Percentiles rank a stretch among this genome's conserved stretches.
Conservation (phyloP, 2,888 invertebrate genomes). For the Stenodera caucasica region DNA sequence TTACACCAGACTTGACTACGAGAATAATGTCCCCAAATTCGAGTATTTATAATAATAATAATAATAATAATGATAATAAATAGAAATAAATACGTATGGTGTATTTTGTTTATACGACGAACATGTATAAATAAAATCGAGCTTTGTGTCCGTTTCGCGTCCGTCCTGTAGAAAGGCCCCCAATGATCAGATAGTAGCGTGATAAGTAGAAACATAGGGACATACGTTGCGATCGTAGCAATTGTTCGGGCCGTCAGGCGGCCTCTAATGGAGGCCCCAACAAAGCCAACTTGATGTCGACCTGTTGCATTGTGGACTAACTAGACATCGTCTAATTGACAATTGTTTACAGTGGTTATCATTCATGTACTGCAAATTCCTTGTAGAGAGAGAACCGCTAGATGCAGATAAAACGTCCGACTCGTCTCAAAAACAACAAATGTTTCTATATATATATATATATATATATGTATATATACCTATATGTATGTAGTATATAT, state of each 20-base stretch:
- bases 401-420: conserved; percentile 42
- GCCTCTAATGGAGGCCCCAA: conserved; percentile 48
- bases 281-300: conserved; percentile 50
- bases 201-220: conserved; percentile 52
- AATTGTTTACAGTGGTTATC: conserved; percentile 57
- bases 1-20: not conserved
- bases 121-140: no score
- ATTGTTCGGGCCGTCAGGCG: conserved; percentile 50
- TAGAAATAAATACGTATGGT: no score
- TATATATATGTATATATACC: no score
- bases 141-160: no score
- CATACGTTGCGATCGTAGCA: conserved; percentile 51
- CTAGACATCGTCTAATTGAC: conserved; percentile 56
- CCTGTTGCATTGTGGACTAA: conserved; percentile 53
- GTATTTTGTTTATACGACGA: no score
- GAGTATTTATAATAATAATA: no score
- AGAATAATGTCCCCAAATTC: no score
- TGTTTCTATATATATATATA: no score
- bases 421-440: conserved; percentile 3
- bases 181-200: conserved; percentile 46
- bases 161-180: conserved; percentile 22
- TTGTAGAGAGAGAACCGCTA: conserved; percentile 47
- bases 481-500: no score
- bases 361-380: conserved; percentile 56
- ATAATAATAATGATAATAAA: no score